These are phyloP conservation scores for Condylura cristata DNA, from an alignment of 2,113 vertebrate species.

Conservation along the genomic window DNA sequence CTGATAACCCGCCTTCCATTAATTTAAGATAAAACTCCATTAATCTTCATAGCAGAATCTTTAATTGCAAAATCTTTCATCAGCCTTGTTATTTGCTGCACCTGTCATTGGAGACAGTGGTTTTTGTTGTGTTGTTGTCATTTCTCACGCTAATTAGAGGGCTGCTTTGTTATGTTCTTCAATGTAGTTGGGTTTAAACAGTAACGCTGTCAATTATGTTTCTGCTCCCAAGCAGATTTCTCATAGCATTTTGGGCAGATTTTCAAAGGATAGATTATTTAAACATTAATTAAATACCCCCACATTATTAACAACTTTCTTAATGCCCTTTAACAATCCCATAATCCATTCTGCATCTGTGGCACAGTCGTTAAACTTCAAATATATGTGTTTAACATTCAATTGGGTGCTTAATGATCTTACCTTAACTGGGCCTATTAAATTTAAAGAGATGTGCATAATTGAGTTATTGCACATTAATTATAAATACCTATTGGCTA, in stretches of 20 bases:
- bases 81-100: slow-evolving; percentile 85
- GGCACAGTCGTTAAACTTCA: slow-evolving; percentile 84
- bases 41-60: slow-evolving; percentile 84
- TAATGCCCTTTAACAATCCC: slow-evolving; percentile 81
- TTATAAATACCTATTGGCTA: slow-evolving; percentile 84
- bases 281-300: slow-evolving; percentile 84
- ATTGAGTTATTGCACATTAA: slow-evolving; percentile 83
- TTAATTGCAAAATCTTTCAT: slow-evolving; percentile 88
- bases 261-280: slow-evolving; percentile 74
- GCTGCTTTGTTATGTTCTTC: slow-evolving; percentile 62
- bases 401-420: slow-evolving; percentile 87
- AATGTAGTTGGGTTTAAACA: slow-evolving; percentile 57
- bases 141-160: slow-evolving; percentile 86
- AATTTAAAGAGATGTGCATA: slow-evolving; percentile 87
- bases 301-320: slow-evolving; percentile 82
- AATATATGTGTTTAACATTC: slow-evolving; percentile 87
- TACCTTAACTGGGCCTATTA: slow-evolving; percentile 87
- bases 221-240: slow-evolving; percentile 48
- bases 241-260: slow-evolving; percentile 70
- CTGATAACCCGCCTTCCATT: slow-evolving; percentile 81
- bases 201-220: slow-evolving; percentile 74
- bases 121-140: slow-evolving; percentile 81
- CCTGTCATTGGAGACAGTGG: slow-evolving; percentile 84
- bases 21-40: slow-evolving; percentile 85
- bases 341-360: slow-evolving; percentile 77